Conservation (phyloP, 2,113 vertebrate genomes). For the Andinoacara biseriatus region DNA sequence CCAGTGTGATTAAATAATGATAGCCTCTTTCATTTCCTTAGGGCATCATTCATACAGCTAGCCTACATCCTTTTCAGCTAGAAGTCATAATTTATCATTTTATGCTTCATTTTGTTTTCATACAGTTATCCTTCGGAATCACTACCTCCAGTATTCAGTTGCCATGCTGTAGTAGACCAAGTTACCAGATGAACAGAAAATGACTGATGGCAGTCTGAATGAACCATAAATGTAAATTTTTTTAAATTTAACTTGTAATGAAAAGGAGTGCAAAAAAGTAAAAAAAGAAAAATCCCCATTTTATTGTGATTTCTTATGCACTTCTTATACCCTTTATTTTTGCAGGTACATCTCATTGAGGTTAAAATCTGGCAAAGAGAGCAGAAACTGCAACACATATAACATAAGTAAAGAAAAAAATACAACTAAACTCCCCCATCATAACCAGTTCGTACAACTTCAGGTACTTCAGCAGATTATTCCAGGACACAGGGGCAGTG, state of each 20-base stretch:
- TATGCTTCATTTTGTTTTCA: neutral
- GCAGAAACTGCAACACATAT: neutral
- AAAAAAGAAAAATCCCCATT: neutral
- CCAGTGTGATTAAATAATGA: conserved; percentile 3
- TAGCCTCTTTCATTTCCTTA: conserved; percentile 15
- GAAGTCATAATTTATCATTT: conserved; percentile 1
- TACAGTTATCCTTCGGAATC: neutral
- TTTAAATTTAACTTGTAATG: neutral
- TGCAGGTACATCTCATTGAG: neutral
- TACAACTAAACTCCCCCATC: neutral
- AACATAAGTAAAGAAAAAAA: neutral
- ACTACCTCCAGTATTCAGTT: neutral
- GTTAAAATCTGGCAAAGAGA: neutral
- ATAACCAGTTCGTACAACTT: neutral
- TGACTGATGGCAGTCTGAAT: neutral
- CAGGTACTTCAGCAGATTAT: neutral
- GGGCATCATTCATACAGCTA: neutral
- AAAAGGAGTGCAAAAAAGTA: neutral
- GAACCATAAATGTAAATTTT: neutral
- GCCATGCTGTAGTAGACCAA: neutral
- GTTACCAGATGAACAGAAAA: neutral
- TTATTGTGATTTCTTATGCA: neutral
- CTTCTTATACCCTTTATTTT: neutral
- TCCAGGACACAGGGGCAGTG: neutral
- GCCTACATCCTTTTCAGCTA: neutral